Evolutionary conservation across 2,797 vertebrate species (phyloP), one percentile per base, ranked within the genome.

Genomic region (Clarias fuscus): DNA sequence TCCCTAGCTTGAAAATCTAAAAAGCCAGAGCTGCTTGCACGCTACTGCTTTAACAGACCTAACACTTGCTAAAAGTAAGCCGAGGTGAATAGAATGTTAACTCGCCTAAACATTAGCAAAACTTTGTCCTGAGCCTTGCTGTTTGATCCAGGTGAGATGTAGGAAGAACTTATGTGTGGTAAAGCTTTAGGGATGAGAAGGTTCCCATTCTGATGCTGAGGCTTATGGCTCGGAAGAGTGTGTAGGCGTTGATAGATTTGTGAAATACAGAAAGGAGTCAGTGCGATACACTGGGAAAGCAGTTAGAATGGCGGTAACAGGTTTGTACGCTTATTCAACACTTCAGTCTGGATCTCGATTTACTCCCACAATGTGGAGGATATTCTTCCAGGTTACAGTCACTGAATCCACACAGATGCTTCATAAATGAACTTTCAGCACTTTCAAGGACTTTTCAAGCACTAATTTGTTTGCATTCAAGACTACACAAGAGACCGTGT

Each of bases 161-260:
- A 56, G 48, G 11, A 56, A 64, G 61, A 65, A 48, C 40, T 22
- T 67, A 24, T 62, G 40, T 82, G 62, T 53, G 62, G 37, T 67
- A n/a, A 27, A n/a, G 43, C 64, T 56, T 82, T 30, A 82, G 18
- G 5, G 43, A 24, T 75, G 72, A 75, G 24, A 20, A 43, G 37
- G 24, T 48, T 73, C 48, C 5, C 40, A n/a, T 15, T 14, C 22
- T n/a, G 40, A 72, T 81, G n/a, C 40, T 67, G 14, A 68, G 64
- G 18, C 56, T 70, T 13, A 68, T 37, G 48, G 27, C 20, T 76
- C 1, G 62, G 43, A 64, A 61, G 62, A 83, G 6, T 86, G 88
- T 78, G 14, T 77, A 86, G 86, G 65, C 48, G 71, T 90, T 92
- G 93, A 94, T 93, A 93, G 90, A 92, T 86, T 93, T 94, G 94